Evolutionary conservation across 2,113 vertebrate genomes (phyloP), one percentile per base, ranked within the genome.

Genomic region (Indicator maculatus): DNA sequence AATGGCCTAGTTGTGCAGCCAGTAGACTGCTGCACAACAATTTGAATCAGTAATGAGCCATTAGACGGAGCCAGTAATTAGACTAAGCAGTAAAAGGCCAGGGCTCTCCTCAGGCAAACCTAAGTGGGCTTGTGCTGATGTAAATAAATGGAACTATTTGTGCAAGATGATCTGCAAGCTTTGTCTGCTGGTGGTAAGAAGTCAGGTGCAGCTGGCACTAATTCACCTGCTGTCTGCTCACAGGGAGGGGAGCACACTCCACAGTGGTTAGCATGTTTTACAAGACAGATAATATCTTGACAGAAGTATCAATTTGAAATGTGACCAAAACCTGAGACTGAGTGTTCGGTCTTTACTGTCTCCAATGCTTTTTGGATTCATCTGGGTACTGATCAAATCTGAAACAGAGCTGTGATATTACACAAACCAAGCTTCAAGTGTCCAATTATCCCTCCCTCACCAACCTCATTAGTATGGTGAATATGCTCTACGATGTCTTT

Each of bases 1-100:
- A 88, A 81, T 70, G 53, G 73, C 11, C n/a, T 76, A n/a, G 58
- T 72, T 92, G 28, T 33, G 55, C 76, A 92, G 65, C 76, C 90
- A 86, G 56, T 9, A 93, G 75, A 87, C 72, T 67, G 66, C n/a
- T n/a, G n/a, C n/a, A n/a, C n/a, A 87, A 71, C 84, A 91, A 24
- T 94, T 89, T 79, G 66, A 85, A 87, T 92, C 82, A 89, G 63
- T 94, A 94, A 88, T 88, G 72, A 94, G 60, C 44, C 66, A 72
- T 95, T 95, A 85, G 75, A 76, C 64, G 59, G 79, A 93, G 56
- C 83, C 90, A 91, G 85, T 94, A 93, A 96, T 89, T 85, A 89
- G 75, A 26, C 59, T 60, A 67, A 86, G 72, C 18, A 1, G 59
- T 76, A 76, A 95, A 85, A 64, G 39, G 85, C 6, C 76, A 82